Evolutionary conservation across 2,888 invertebrate genomes (phyloP).

Genomic region (Lochmaea crataegi): DNA sequence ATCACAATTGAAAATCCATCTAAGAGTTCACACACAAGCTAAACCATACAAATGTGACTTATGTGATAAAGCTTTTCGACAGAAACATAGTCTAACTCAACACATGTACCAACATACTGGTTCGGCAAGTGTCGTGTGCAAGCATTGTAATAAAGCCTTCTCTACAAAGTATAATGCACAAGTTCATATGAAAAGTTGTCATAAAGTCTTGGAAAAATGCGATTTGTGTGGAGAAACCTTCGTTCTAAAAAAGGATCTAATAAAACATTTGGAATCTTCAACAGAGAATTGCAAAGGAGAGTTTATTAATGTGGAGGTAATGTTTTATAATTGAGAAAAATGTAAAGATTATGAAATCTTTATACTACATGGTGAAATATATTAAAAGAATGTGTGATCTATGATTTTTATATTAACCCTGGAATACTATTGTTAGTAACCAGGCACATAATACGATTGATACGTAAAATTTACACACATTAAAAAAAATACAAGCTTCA

Average conservation of each 20-base stretch:
- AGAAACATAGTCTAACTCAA: conserved; percentile 11
- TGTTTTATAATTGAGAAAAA: not conserved
- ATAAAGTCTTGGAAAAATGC: not conserved
- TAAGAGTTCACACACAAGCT: conserved; percentile 7
- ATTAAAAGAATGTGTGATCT: no score
- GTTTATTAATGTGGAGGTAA: conserved; percentile 5
- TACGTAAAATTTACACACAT: no score
- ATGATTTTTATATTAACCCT: no score
- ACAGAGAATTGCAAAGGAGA: not conserved
- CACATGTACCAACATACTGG: conserved; percentile 13
- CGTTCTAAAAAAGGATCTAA: not conserved
- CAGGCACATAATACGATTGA: no score
- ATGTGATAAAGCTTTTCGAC: conserved; percentile 12
- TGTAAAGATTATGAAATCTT: no score
- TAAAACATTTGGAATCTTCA: conserved; percentile 4
- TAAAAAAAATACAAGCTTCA: no score
- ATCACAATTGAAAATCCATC: conserved; percentile 9
- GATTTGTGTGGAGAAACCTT: conserved; percentile 3
- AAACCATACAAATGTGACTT: conserved; percentile 16
- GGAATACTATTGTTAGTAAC: no score
- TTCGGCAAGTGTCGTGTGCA: conserved; percentile 6
- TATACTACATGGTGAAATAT: no score
- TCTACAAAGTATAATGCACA: conserved; percentile 19
- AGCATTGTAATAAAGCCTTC: conserved; percentile 13
- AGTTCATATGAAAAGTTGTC: conserved; percentile 13